These are phyloP conservation scores for Pipistrellus nathusii DNA, from an alignment of 2,797 vertebrate species.

Conservation along the genomic window DNA sequence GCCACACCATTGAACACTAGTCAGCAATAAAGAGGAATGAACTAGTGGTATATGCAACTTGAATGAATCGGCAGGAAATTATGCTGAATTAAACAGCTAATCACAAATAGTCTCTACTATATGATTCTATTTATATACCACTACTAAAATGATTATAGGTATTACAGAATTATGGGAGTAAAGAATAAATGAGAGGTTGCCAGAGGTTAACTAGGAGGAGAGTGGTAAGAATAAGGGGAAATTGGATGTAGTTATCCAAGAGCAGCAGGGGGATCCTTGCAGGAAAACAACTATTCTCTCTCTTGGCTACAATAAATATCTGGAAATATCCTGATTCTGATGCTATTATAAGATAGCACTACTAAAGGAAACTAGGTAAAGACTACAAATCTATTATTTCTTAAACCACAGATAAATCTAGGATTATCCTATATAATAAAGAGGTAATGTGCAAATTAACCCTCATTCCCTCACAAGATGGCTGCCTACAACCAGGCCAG, in stretches of 20 bases:
- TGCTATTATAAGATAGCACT: neutral
- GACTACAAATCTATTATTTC: neutral
- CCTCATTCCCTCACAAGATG: no score
- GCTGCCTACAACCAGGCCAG: no score
- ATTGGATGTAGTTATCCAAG: neutral
- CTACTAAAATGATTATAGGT: neutral
- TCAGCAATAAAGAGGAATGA: neutral
- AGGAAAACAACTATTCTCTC: neutral
- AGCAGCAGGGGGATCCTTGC: neutral
- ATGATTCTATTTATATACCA: neutral
- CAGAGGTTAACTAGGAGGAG: neutral
- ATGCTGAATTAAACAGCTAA: neutral
- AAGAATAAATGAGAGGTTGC: neutral
- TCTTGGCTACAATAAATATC: neutral
- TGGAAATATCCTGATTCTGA: neutral
- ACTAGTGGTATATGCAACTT: neutral
- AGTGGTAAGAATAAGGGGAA: neutral
- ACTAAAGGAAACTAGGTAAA: neutral
- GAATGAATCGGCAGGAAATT: neutral
- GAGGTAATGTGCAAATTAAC: no score
- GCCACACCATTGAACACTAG: neutral
- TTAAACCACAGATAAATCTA: constrained; percentile 14
- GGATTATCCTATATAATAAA: neutral
- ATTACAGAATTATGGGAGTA: neutral
- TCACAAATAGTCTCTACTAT: neutral